phyloP scores from a whole-genome alignment of 2,888 invertebrate genomes.

The Folsomia manolachei region DNA sequence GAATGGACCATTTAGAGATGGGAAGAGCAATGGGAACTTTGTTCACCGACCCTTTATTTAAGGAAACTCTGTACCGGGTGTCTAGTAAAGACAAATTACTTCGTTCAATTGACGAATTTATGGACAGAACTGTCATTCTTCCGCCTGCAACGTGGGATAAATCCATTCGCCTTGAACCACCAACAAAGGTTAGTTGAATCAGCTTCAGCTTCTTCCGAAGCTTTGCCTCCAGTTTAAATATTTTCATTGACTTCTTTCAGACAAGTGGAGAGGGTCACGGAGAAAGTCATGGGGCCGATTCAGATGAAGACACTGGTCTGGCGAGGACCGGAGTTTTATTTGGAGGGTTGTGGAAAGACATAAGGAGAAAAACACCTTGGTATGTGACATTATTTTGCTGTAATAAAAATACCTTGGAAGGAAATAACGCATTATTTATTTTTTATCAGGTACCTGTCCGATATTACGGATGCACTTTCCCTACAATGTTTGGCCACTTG shows the following conservation, averaged over 20 bases:
- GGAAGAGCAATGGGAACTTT: constrained; percentile 53
- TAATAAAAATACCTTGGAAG: background rate
- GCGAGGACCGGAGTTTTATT: constrained; percentile 54
- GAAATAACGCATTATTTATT: no score
- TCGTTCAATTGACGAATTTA: constrained; percentile 50
- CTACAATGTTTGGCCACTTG: constrained; percentile 57
- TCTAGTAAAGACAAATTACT: constrained; percentile 49
- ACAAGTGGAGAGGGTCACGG: background rate
- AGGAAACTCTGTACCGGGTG: constrained; percentile 46
- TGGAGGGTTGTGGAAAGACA: constrained; percentile 58
- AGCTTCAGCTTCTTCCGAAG: no score
- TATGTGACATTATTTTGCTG: constrained; percentile 42
- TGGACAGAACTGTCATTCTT: constrained; percentile 48
- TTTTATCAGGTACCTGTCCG: constrained; percentile 52
- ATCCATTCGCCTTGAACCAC: constrained; percentile 40
- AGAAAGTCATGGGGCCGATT: background rate
- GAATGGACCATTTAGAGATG: constrained; percentile 41
- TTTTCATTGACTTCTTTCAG: no score
- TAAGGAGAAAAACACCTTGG: constrained; percentile 58
- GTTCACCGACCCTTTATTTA: constrained; percentile 53
- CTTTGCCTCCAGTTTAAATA: no score
- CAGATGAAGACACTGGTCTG: constrained; percentile 31
- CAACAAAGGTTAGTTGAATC: constrained; percentile 17
- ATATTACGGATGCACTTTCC: constrained; percentile 56
- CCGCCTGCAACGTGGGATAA: constrained; percentile 47